Base-by-base conservation (phyloP, 2,113 vertebrate genomes). In the Myotis lucifugus region DNA sequence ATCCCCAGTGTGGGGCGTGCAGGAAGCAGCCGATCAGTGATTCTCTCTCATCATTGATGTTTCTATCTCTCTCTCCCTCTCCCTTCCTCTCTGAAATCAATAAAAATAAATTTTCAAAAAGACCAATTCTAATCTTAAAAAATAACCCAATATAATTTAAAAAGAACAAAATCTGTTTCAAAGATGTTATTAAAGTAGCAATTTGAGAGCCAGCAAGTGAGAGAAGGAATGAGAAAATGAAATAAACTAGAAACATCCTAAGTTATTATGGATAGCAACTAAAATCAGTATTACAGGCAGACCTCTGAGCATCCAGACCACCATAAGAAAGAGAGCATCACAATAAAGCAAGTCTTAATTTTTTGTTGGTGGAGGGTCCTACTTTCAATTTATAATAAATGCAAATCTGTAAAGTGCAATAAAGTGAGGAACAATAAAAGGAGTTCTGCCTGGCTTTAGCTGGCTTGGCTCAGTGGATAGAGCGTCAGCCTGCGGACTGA, bases 71-170 rank as follows among this genome's bases (percentile, higher is more conserved):
- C 56, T 54, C 52, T 25, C 23, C 23, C 23, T 59, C 56, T 59
- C 56, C 23, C 9, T 59, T 59, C 56, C 56, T 59, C 56, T 59
- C 56, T 59, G 56, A 59, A 59, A 59, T 59, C 56, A 59, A 27
- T 59, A 59, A 59, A 59, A 59, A 25, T 59, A 59, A 59, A 59
- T 25, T 59, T 59, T 25, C 46, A 11, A 59, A 59, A 94, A 90
- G 92, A 77, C 54, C 74, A 93, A 93, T 83, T 96, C 59, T 21
- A 90, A 90, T 74, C 9, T 95, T 87, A 34, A 92, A 96, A 93
- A 86, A 86, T 85, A 94, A 92, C 85, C 79, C 82, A 86, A 83
- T 69, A 74, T n/a, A 94, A 88, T 69, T 86, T 64, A 78, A 77
- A 25, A 76, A 82, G 87, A 88, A 77, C 11, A 83, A 50, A 96